Evolutionary conservation across 1,140 invertebrate genomes (phyloP).

Genomic region (Pygmarrhopalites habei): DNA sequence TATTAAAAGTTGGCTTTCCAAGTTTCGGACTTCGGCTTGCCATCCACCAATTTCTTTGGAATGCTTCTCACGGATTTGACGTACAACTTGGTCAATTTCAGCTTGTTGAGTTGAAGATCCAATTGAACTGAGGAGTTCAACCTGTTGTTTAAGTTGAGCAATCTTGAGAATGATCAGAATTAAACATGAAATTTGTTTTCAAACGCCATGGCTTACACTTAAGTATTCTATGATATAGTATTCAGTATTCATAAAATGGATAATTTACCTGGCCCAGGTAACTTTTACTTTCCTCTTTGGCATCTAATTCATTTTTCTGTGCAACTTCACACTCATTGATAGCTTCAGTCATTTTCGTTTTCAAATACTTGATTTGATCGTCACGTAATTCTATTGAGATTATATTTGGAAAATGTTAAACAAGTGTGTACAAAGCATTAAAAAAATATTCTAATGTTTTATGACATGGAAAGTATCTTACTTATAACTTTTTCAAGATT

Average conservation of each 20-base stretch:
- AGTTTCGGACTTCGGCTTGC: conserved; percentile 15
- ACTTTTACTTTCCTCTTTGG: not conserved
- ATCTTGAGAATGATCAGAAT: too few relatives aligned
- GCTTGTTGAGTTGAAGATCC: conserved; percentile 29
- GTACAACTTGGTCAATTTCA: conserved; percentile 26
- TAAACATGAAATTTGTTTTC: too few relatives aligned
- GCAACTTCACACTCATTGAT: conserved; percentile 30
- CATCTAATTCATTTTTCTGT: conserved; percentile 11
- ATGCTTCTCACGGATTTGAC: conserved; percentile 31
- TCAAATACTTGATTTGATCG: conserved; percentile 27
- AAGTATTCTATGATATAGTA: too few relatives aligned
- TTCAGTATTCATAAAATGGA: too few relatives aligned
- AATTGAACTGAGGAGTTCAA: conserved; percentile 25
- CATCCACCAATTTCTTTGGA: conserved; percentile 19
- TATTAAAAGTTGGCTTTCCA: conserved; percentile 32
- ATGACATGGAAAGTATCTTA: too few relatives aligned
- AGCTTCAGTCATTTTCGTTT: conserved; percentile 30
- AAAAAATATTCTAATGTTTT: too few relatives aligned
- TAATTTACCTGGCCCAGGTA: too few relatives aligned
- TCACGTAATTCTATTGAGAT: conserved; percentile 30
- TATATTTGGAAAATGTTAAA: too few relatives aligned
- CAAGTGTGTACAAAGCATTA: too few relatives aligned
- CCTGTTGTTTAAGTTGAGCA: conserved; percentile 24
- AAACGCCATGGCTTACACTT: too few relatives aligned
- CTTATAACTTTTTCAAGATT: conserved; percentile 20